Conservation (phyloP, 2,797 vertebrate genomes). For the Hippopotamyrus pictus region DNA sequence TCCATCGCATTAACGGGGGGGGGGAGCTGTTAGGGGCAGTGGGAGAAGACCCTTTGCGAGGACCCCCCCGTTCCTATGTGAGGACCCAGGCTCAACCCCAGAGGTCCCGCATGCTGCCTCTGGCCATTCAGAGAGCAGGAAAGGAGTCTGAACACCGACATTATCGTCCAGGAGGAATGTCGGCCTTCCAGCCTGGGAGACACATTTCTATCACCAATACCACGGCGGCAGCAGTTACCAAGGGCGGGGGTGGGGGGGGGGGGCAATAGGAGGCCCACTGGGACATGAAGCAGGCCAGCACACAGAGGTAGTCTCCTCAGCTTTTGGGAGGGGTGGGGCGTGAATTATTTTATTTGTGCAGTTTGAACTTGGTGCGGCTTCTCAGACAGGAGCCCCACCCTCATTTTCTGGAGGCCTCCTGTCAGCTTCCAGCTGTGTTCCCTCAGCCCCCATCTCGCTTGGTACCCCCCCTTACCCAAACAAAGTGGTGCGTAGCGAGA, state of each 20-base stretch:
- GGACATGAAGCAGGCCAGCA: neutral
- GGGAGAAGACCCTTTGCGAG: neutral
- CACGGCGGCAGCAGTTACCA: neutral
- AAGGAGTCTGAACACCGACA: neutral
- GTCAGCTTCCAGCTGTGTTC: slow-evolving; percentile 9
- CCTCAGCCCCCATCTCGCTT: neutral
- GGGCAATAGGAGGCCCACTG: neutral
- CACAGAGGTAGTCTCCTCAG: neutral
- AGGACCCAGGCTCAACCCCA: neutral
- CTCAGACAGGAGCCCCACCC: neutral
- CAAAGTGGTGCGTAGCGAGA: slow-evolving; percentile 5
- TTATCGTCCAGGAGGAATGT: neutral
- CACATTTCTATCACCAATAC: neutral
- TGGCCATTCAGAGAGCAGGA: neutral
- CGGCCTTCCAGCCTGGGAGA: neutral
- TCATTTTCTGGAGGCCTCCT: neutral
- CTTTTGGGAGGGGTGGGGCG: neutral
- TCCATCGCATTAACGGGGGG: neutral
- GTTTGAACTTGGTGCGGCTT: neutral
- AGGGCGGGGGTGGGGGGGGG: too few species aligned
- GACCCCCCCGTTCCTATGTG: neutral
- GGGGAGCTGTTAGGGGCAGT: neutral
- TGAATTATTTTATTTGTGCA: neutral
- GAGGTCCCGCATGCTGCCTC: neutral
- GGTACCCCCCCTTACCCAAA: neutral